Evolutionary conservation across 2,113 vertebrate genomes (phyloP).

Genomic region (Porphyrio hochstetteri): DNA sequence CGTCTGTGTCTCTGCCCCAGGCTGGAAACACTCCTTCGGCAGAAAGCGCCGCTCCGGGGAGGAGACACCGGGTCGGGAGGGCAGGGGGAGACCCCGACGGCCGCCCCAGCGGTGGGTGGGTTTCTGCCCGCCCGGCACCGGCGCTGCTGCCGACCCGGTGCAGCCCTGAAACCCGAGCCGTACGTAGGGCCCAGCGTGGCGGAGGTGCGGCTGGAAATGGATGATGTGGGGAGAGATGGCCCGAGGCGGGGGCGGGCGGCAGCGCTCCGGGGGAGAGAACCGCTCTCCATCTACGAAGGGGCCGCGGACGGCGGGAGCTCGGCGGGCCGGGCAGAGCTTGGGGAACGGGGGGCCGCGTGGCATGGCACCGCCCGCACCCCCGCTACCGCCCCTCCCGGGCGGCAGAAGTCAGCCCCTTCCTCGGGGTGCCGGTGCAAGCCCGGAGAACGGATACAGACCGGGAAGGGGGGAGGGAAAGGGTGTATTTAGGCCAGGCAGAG

Average conservation of each 20-base stretch:
- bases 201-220: background rate
- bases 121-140: too few relatives aligned
- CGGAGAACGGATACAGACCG: background rate
- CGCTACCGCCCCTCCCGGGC: background rate
- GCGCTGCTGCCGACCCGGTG: background rate
- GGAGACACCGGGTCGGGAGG: background rate
- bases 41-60: background rate
- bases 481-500: background rate
- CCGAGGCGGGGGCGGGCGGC: background rate
- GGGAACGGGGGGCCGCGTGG: background rate
- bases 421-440: background rate
- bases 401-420: background rate
- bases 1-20: background rate
- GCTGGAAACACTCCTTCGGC: background rate
- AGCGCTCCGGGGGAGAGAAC: too few relatives aligned
- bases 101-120: background rate
- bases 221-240: background rate
- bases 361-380: background rate
- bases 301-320: background rate
- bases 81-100: background rate
- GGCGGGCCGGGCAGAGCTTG: background rate
- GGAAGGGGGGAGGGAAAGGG: fast-evolving
- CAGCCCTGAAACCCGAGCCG: background rate
- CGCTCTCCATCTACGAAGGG: background rate
- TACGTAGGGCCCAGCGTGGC: background rate